These are phyloP conservation scores for Hexactinellida sp. DNA, from an alignment of 37 sponge, comb jelly and placozoan genomes.

Conservation along the genomic window DNA sequence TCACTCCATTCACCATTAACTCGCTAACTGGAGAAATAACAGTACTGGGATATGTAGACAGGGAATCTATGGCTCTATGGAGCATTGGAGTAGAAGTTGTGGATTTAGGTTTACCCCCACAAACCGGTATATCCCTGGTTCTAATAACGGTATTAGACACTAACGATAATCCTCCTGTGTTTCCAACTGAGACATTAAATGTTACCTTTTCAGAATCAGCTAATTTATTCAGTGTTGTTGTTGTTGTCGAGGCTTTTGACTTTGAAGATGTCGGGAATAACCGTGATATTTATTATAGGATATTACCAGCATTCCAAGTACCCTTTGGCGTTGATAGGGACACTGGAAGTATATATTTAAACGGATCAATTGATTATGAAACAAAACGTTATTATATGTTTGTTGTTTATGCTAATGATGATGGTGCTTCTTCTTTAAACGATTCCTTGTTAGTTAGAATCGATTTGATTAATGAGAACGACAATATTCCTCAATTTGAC, in stretches of 20 bases:
- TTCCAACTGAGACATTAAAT: background rate
- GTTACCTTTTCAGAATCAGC: background rate
- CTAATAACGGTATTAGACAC: slow-evolving; percentile 35
- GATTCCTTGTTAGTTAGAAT: background rate
- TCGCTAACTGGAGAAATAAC: slow-evolving; percentile 28
- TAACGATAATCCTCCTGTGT: slow-evolving; percentile 54
- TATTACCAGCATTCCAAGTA: background rate
- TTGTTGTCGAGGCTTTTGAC: background rate
- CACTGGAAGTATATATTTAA: background rate
- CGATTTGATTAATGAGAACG: background rate
- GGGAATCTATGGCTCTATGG: slow-evolving; percentile 29
- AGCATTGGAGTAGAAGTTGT: slow-evolving; percentile 37
- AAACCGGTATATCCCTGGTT: slow-evolving; percentile 22
- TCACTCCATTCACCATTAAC: slow-evolving; percentile 21
- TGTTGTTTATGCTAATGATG: slow-evolving; percentile 11
- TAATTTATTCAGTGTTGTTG: background rate
- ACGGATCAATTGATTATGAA: background rate
- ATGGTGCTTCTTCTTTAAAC: background rate
- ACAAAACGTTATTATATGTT: background rate
- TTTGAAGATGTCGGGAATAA: background rate
- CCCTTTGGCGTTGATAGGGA: background rate
- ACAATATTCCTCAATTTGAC: background rate
- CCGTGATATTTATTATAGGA: background rate
- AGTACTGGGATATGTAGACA: slow-evolving; percentile 21
- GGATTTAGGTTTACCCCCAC: slow-evolving; percentile 36